Evolutionary conservation across 2,888 invertebrate species (phyloP), one percentile per base, ranked within the genome.

Genomic region (Pollenia labialis): DNA sequence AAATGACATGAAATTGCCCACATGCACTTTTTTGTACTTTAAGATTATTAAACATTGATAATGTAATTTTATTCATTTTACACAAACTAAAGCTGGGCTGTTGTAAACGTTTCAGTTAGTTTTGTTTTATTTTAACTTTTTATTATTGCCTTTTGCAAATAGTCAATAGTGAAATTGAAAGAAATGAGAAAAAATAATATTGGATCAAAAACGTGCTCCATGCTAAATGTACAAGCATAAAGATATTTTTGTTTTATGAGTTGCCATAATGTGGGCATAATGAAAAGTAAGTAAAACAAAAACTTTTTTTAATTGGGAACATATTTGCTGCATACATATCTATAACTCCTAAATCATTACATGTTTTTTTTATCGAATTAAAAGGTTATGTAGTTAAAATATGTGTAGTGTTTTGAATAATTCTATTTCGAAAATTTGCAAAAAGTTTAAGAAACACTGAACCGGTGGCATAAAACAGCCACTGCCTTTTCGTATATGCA

Each of bases 141-240:
- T 60, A 9, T 71, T 76, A 42, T 76, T 46, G 58, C 10, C 58
- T 83, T 72, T 77, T 76, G 60, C 72, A 56, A 81, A 81, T 50
- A 85, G 74, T 71, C 62, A 77, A 54, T 44, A 54, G 56, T 16
- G 56, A 71, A 68, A 60, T 23, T 54, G 18, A 54, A 77, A 81
- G 81, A 77, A 81, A 87, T 69, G 62, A 77, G 62, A 68, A 84
- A 84, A 80, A 79, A 1, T 23, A 69, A 32, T 81, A 77, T 64
- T 87, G 9, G 77, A 75, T 54, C 52, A 74, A 81, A 87, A 87
- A 87, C 87, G 87, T 87, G 87, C 68, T 81, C 54, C 69, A 84
- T 84, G 84, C 84, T 84, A 87, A 81, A 84, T 56, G 56, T 54
- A 40, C 16, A 50, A 46, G 11, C 23, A 60, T 11, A 44, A 1